Conservation (phyloP, 2,888 invertebrate species). For the Ichneumoninae sp. region DNA sequence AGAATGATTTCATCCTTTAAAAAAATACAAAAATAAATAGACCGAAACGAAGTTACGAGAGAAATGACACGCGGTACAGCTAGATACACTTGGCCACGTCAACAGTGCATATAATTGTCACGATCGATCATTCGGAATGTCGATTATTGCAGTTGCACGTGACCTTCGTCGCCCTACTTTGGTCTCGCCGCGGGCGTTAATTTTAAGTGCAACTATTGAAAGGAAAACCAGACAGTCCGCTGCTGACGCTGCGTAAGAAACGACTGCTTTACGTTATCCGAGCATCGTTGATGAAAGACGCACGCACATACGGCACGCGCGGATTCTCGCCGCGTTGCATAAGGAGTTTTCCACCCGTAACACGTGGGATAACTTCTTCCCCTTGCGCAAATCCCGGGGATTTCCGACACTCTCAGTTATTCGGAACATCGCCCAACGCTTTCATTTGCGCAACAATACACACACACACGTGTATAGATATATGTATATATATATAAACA, state of each 20-base stretch:
- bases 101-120: conserved; percentile 40
- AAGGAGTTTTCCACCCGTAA: conserved; percentile 38
- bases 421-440: conserved; percentile 43
- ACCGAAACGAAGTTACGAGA: conserved; percentile 26
- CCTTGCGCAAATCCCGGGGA: conserved; percentile 46
- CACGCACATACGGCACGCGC: neutral
- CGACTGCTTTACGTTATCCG: neutral
- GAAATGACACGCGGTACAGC: conserved; percentile 42
- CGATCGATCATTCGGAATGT: conserved; percentile 38
- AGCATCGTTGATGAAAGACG: neutral
- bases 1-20: conserved; percentile 59
- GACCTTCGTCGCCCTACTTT: conserved; percentile 43
- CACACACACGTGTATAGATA: no score
- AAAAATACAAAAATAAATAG: neutral
- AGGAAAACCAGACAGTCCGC: conserved; percentile 14
- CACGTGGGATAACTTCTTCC: conserved; percentile 46
- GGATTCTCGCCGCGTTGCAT: conserved; percentile 25
- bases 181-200: conserved; percentile 7
- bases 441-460: conserved; percentile 10
- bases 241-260: conserved; percentile 1
- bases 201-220: conserved; percentile 30
- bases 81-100: conserved; percentile 34
- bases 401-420: conserved; percentile 29
- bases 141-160: conserved; percentile 27
- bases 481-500: no score